These are phyloP conservation scores for Euproctis similis DNA, from an alignment of 2,888 invertebrate species.

Conservation along the genomic window DNA sequence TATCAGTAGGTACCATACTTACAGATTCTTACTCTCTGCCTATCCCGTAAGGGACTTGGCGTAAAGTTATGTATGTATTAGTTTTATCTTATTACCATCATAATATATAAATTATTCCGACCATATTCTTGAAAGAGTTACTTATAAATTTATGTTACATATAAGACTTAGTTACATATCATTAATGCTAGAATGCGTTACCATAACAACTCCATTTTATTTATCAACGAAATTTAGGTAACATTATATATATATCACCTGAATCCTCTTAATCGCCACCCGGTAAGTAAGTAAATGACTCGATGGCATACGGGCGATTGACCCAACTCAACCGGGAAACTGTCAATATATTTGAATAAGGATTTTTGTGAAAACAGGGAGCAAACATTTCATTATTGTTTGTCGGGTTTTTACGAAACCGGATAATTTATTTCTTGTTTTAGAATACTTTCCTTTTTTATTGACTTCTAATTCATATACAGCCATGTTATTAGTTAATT, in stretches of 20 bases:
- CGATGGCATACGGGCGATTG: constrained; percentile 6
- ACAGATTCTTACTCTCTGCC: too few relatives aligned
- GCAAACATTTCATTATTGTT: constrained; percentile 4
- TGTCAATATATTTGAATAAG: constrained; percentile 10
- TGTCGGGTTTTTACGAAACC: constrained; percentile 1
- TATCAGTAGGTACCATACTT: too few relatives aligned
- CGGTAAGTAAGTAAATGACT: too few relatives aligned
- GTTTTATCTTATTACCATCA: too few relatives aligned
- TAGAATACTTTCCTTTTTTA: constrained; percentile 1
- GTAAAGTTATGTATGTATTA: too few relatives aligned
- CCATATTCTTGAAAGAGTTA: too few relatives aligned
- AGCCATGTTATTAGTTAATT: too few relatives aligned
- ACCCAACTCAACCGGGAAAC: constrained; percentile 11
- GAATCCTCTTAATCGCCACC: constrained; percentile 11
- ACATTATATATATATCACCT: constrained; percentile 7
- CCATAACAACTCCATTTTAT: not conserved
- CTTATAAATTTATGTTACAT: too few relatives aligned
- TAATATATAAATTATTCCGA: too few relatives aligned
- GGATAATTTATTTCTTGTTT: constrained; percentile 4
- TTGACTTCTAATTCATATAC: too few relatives aligned
- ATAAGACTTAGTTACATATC: too few relatives aligned
- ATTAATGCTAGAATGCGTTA: not conserved
- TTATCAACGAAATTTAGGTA: not conserved
- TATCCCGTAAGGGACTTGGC: too few relatives aligned
- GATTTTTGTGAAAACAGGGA: constrained; percentile 6